Evolutionary conservation across 2,797 vertebrate species (phyloP).

Genomic region (Sorex maritimensis): DNA sequence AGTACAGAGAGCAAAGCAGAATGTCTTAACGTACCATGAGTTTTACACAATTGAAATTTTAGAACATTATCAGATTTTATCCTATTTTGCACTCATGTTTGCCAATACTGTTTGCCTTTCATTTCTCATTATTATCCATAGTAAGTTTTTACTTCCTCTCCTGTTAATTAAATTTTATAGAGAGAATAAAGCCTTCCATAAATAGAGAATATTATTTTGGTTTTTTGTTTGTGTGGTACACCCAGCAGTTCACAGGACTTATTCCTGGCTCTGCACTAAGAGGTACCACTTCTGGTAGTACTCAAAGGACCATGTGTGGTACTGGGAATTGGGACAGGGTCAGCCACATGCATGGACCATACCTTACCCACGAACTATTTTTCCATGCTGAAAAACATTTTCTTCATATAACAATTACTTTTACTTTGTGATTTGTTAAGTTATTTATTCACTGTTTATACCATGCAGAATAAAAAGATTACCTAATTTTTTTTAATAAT

Average conservation of each 20-base stretch:
- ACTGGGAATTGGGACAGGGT: too few species aligned
- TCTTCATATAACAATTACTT: not conserved
- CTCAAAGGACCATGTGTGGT: too few species aligned
- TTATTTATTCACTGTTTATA: constrained; percentile 35
- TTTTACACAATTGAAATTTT: constrained; percentile 35
- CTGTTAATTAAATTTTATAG: constrained; percentile 55
- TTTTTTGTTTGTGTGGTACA: not conserved
- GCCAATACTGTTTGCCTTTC: not conserved
- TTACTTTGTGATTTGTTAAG: constrained; percentile 30
- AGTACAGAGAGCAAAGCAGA: not conserved
- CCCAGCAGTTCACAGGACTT: too few species aligned
- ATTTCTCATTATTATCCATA: constrained; percentile 28
- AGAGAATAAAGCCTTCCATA: not conserved
- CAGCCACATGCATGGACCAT: not conserved
- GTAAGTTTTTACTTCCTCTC: not conserved
- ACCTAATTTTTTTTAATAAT: not conserved
- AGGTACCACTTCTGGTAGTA: too few species aligned
- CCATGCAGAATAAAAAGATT: not conserved
- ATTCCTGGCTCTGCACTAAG: too few species aligned
- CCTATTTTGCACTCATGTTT: not conserved
- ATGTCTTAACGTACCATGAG: not conserved
- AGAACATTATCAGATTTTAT: not conserved
- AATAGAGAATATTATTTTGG: constrained; percentile 13
- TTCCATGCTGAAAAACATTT: too few species aligned
- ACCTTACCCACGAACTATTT: too few species aligned